Percentiles rank a stretch among this genome's conserved stretches.
Evolutionary conservation across 2,888 invertebrate genomes (phyloP).

Genomic region (Hermaeophaga mercurialis): DNA sequence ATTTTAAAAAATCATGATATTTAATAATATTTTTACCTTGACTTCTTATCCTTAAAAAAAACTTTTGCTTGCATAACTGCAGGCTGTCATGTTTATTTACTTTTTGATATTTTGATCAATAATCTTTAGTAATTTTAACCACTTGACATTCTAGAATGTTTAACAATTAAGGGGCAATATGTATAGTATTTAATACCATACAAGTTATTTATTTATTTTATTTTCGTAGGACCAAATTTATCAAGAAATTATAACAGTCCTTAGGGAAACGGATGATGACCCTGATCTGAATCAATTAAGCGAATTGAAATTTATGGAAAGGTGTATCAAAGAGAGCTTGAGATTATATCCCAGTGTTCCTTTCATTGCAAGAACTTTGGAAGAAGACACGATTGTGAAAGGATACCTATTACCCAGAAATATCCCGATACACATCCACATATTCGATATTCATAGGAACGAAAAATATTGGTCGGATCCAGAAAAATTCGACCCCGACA

Average conservation of each 20-base stretch:
- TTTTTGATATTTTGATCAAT: too few relatives aligned
- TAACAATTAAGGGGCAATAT: too few relatives aligned
- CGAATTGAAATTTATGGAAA: slow-evolving; percentile 53
- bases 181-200: too few relatives aligned
- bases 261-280: slow-evolving; percentile 32
- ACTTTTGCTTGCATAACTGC: too few relatives aligned
- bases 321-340: slow-evolving; percentile 54
- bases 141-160: too few relatives aligned
- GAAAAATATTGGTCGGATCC: slow-evolving; percentile 69
- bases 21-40: too few relatives aligned
- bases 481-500: slow-evolving; percentile 69
- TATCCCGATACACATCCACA: slow-evolving; percentile 61
- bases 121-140: too few relatives aligned
- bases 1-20: too few relatives aligned
- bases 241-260: slow-evolving; percentile 44
- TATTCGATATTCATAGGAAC: slow-evolving; percentile 70
- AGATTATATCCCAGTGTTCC: slow-evolving; percentile 55
- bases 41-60: too few relatives aligned
- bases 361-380: slow-evolving; percentile 47
- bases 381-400: slow-evolving; percentile 42
- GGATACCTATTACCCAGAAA: slow-evolving; percentile 59
- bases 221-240: slow-evolving; percentile 37
- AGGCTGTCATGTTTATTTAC: too few relatives aligned
- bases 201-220: too few relatives aligned
- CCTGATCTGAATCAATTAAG: slow-evolving; percentile 48